Evolutionary conservation across 2,888 invertebrate species (phyloP), one percentile per base, ranked within the genome.

Genomic region (Cabera pusaria): DNA sequence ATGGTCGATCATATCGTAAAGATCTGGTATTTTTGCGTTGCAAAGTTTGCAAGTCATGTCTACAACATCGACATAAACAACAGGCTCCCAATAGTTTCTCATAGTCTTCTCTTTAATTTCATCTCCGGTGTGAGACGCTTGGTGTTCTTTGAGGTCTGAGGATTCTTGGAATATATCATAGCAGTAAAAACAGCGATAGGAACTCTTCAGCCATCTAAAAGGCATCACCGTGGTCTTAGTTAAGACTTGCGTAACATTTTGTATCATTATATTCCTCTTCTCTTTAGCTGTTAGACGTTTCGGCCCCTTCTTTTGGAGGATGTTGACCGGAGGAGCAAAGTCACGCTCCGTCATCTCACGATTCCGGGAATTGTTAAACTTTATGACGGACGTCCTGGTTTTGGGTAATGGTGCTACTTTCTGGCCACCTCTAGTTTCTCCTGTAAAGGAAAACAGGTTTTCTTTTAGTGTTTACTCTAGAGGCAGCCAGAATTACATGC

Each of bases 111-210:
- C 64, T 41, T 81, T 85, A 1, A 77, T 50, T 0, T 69, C 65
- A 8, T 82, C 72, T 0, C 72, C 76, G 0, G 54, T 32, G 20
- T 88, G 87, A 0, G 35, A 28, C 1, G 51, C 37, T 25, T 88
- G 87, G 28, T 88, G 87, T 2, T 39, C 63, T 34, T 85, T 83
- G 6, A 88, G 46, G 0, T 83, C 82, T 0, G 74, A 63, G 0
- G 74, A 69, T 21, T 88, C 86, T 64, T 85, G 80, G 28, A 84
- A 87, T 9, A 88, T 87, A 5, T 87, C 83, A 52, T 88, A 88
- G 51, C 87, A 88, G 48, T 88, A 88, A 33, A 88, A 88, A 38
- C 87, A 88, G 23, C 87, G 60, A 38, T 87, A 88, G 0, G 82
- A 85, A 36, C 83, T 88, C 41, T 83, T 87, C 0, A 88, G 57